Base-by-base conservation (phyloP, 1,140 invertebrate genomes). In the Brachionus rotundiformis region DNA sequence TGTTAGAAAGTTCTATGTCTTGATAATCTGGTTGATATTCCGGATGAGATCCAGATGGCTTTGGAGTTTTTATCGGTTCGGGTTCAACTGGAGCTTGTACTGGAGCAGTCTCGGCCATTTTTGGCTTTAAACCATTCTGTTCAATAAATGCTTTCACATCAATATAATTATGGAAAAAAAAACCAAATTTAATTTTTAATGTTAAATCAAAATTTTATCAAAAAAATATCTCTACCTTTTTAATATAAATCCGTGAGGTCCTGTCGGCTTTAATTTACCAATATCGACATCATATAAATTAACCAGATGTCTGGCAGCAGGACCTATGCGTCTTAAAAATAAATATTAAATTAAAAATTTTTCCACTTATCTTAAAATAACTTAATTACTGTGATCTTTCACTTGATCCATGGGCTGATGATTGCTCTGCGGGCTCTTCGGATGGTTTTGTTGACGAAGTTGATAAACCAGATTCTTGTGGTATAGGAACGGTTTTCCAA, bases 101-200 rank as follows among this genome's bases (percentile, higher is more conserved):
- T 47, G 25, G 16, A n/a, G 16, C 8, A 27, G 49, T 6, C 16
- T 61, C 47, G 27, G 25, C 16, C 27, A 25, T 23, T 49, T 63
- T 54, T 2, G 76, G 47, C n/a, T 19, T 63, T 4, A 81, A 36
- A 31, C 47, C 13, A 68, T 81, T 81, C 25, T 41, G 16, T 11
- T 81, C 79, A 11, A 81, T 81, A 27, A 41, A 81, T n/a, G 36
- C 47, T 81, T 81, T 25, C 25, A 81, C 79, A 54, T 81, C 79
- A 68, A 54, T 77, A 77, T 36, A 77, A 36, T 33, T 19, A 19
- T 33, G n/a, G 33, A 77, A 54, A 16, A 77, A 54, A 77, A 41
- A 77, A 25, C 19, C 11, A 49, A n/a, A 27, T 54, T 54, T 73
- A 73, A 73, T 41, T 47, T 8, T 16, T 8, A 13, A 33, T 36